A percentile compares a stretch with the other conserved stretches of the same genome.
phyloP scores from a whole-genome alignment of 2,797 vertebrate species.

The Hoplostethus mediterraneus region DNA sequence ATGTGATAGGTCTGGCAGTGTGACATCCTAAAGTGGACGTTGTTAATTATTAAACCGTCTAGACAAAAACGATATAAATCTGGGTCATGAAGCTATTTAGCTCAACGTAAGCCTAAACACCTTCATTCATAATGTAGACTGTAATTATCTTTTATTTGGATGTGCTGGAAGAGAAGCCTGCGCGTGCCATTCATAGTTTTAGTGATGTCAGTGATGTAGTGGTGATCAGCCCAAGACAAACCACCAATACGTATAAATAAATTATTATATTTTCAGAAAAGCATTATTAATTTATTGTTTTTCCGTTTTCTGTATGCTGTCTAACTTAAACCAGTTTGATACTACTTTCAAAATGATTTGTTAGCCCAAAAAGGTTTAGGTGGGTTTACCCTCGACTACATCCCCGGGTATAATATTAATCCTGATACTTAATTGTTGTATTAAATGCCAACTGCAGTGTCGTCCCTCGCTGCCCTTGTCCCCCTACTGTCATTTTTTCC shows the following conservation, averaged over 20 bases:
- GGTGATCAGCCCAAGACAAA: no score
- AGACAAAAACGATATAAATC: slow-evolving; percentile 32
- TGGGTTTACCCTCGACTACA: no score
- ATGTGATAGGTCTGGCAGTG: slow-evolving; percentile 38
- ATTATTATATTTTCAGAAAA: no score
- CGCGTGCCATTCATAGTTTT: no score
- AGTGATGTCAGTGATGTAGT: background rate
- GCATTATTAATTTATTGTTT: no score
- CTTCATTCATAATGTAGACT: no score
- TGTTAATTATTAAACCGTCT: slow-evolving; percentile 67
- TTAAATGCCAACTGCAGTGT: background rate
- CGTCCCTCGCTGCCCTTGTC: slow-evolving; percentile 2
- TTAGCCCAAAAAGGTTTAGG: no score
- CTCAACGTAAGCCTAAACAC: background rate
- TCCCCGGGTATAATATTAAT: no score
- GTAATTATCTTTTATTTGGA: background rate
- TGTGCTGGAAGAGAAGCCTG: background rate
- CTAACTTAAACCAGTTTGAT: no score
- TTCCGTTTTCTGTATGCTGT: no score
- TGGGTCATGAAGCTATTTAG: background rate
- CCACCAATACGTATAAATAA: no score
- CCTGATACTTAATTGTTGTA: background rate
- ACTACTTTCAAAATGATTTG: no score
- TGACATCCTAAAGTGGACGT: slow-evolving; percentile 38
- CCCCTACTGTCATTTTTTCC: background rate